Percentiles rank a stretch among this genome's conserved stretches.
phyloP scores from a whole-genome alignment of 2,113 vertebrate genomes.

The Chaetura pelagica region DNA sequence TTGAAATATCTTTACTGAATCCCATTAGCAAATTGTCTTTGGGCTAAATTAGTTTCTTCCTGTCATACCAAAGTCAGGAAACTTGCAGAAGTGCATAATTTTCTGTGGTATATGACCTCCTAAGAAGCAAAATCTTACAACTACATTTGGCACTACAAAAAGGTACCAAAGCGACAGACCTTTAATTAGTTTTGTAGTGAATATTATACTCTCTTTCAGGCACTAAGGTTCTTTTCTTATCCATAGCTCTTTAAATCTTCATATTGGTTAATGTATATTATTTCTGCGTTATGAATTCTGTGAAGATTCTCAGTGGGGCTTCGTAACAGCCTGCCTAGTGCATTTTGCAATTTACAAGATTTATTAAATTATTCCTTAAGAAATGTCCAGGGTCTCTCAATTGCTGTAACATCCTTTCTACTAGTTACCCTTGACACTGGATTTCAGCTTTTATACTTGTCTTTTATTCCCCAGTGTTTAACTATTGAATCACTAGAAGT shows the following conservation, averaged over 20 bases:
- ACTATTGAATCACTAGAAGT: not conserved
- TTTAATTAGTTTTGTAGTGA: conserved; percentile 20
- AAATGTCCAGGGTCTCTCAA: not conserved
- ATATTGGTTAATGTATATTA: not conserved
- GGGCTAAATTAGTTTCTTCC: not conserved
- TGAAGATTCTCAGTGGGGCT: conserved; percentile 5
- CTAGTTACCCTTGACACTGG: not conserved
- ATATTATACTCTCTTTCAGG: not conserved
- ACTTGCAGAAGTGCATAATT: not conserved
- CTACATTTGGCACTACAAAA: not conserved
- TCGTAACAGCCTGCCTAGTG: not conserved
- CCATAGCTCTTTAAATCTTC: conserved; percentile 28
- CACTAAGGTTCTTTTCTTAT: not conserved
- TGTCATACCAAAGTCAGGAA: not conserved
- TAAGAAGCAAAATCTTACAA: not conserved
- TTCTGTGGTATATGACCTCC: not conserved
- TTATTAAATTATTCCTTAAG: conserved; percentile 28
- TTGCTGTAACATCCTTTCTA: not conserved
- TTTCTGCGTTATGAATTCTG: not conserved
- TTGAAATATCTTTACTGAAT: not conserved
- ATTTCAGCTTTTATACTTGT: not conserved
- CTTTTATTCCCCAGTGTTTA: not conserved
- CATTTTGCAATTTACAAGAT: not conserved
- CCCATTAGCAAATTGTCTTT: not conserved
- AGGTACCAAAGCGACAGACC: not conserved